phyloP scores from a whole-genome alignment of 1,140 invertebrate genomes.

The Cecropterus lyciades region DNA sequence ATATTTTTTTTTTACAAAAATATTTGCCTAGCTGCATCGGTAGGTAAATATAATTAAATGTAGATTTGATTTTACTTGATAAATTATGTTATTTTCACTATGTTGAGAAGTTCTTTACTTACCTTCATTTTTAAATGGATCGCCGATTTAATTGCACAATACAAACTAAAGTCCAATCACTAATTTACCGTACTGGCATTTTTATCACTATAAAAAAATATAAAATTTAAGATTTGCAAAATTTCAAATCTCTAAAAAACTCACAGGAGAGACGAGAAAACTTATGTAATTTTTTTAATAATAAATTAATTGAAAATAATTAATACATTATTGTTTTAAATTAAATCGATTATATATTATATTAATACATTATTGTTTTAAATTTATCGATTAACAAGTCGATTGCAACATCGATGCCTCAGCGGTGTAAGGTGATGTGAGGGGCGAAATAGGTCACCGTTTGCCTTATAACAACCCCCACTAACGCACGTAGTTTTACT shows the following conservation, averaged over 20 bases:
- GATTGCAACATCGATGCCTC: constrained; percentile 33
- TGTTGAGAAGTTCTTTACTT: background rate
- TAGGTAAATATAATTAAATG: no score
- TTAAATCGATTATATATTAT: no score
- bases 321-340: no score
- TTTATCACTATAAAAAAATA: constrained; percentile 14
- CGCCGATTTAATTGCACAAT: constrained; percentile 2
- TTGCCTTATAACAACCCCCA: constrained; percentile 61
- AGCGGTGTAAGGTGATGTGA: constrained; percentile 45
- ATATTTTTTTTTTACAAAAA: no score
- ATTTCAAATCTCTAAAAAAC: background rate
- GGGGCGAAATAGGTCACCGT: constrained; percentile 68
- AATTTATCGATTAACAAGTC: constrained; percentile 3
- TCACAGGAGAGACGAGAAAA: no score
- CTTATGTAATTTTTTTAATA: background rate
- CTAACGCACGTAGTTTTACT: constrained; percentile 34
- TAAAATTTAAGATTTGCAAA: no score
- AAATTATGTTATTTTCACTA: no score
- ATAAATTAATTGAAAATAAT: background rate
- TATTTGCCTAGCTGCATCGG: no score
- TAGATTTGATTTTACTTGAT: no score
- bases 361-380: background rate
- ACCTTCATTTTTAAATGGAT: constrained; percentile 16
- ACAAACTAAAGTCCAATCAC: constrained; percentile 3
- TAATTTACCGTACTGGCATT: constrained; percentile 16